Conservation (phyloP, 2,113 vertebrate species). For the Dolichallabes microphthalmus region DNA sequence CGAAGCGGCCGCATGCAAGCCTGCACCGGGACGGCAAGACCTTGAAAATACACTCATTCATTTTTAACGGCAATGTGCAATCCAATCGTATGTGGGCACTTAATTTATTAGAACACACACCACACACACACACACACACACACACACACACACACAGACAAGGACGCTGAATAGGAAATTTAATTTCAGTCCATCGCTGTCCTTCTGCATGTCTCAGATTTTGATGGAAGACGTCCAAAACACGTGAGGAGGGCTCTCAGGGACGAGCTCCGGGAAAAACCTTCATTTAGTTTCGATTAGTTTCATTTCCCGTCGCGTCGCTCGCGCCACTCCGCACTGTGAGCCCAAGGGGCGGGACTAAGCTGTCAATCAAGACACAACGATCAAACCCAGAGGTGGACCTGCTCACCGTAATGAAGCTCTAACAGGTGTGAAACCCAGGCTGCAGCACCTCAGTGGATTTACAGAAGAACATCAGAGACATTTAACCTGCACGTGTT, state of each 20-base stretch:
- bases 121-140: conserved; percentile 3
- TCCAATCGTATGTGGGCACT: conserved; percentile 66
- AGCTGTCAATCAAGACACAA: background rate
- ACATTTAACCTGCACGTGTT: background rate
- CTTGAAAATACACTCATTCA: conserved; percentile 55
- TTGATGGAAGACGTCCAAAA: conserved; percentile 46
- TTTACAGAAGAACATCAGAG: background rate
- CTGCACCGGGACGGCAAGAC: conserved; percentile 14
- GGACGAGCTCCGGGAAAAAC: conserved; percentile 33
- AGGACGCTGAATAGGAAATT: background rate
- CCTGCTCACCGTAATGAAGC: background rate
- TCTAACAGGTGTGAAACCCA: background rate
- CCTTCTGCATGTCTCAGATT: conserved; percentile 7
- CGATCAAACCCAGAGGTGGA: background rate
- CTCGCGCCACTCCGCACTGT: background rate
- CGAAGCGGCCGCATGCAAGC: background rate
- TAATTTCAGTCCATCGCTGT: conserved; percentile 4
- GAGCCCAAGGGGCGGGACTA: background rate
- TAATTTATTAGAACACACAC: conserved; percentile 68
- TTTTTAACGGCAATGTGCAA: conserved; percentile 62
- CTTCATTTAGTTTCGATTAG: conserved; percentile 62
- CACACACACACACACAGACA: conserved; percentile 11
- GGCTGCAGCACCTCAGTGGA: background rate
- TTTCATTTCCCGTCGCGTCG: conserved; percentile 53
- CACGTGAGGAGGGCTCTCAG: conserved; percentile 46